Evolutionary conservation across 2,888 invertebrate species (phyloP).

Genomic region (Rotaria macrura): DNA sequence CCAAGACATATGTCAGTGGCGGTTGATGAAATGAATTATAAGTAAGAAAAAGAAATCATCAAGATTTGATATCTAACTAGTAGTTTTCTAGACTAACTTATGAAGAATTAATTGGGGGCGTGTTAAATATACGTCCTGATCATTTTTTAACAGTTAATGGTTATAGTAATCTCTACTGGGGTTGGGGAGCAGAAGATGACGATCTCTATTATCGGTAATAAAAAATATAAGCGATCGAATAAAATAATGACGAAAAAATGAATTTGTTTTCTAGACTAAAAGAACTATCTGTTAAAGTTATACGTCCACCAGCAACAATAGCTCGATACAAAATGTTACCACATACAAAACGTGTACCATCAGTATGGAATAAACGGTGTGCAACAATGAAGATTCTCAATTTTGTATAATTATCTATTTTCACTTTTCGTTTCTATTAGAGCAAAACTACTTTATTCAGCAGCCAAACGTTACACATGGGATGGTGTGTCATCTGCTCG

Average conservation of each 20-base stretch:
- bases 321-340: constrained; percentile 90
- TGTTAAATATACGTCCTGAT: constrained; percentile 47
- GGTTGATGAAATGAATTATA: constrained; percentile 60
- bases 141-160: constrained; percentile 50
- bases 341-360: constrained; percentile 56
- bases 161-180: constrained; percentile 51
- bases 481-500: constrained; percentile 30
- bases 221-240: not conserved
- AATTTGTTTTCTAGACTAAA: constrained; percentile 39
- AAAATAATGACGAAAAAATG: not conserved
- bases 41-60: constrained; percentile 37
- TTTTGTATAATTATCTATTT: not conserved
- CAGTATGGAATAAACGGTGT: constrained; percentile 43
- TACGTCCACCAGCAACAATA: constrained; percentile 78
- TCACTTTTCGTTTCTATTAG: constrained; percentile 53
- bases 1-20: constrained; percentile 87
- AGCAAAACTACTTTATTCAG: constrained; percentile 71
- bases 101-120: constrained; percentile 50
- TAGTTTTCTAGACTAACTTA: constrained; percentile 42
- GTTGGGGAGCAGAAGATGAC: constrained; percentile 49
- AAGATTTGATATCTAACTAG: not conserved
- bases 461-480: constrained; percentile 54
- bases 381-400: not conserved
- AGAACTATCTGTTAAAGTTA: constrained; percentile 65
- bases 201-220: constrained; percentile 43